Percentiles rank a stretch among this genome's conserved stretches.
These are phyloP conservation scores for Tyria jacobaeae DNA, from an alignment of 2,888 invertebrate species.

Conservation along the genomic window DNA sequence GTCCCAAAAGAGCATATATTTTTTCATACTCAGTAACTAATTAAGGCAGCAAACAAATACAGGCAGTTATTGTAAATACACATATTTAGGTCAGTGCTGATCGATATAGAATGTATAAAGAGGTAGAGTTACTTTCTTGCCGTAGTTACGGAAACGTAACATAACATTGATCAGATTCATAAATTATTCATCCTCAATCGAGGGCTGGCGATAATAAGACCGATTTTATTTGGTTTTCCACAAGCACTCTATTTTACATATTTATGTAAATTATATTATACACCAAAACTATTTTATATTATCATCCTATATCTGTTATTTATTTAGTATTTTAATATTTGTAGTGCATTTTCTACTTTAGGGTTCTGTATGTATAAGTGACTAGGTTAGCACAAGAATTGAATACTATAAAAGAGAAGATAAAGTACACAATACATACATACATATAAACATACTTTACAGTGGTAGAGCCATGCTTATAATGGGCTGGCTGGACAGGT, in stretches of 20 bases:
- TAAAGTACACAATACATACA: no score
- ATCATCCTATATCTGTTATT: neutral
- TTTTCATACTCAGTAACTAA: no score
- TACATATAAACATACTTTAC: no score
- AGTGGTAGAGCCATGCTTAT: no score
- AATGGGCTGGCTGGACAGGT: no score
- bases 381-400: no score
- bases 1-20: no score
- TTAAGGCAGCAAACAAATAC: neutral
- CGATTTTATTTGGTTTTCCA: conserved; percentile 11
- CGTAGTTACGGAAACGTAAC: conserved; percentile 14
- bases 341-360: no score
- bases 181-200: conserved; percentile 20
- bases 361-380: no score
- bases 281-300: neutral
- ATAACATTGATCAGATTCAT: conserved; percentile 20
- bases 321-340: no score
- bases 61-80: neutral
- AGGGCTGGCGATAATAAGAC: conserved; percentile 10
- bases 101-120: conserved; percentile 5
- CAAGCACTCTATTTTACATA: neutral
- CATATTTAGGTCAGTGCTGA: conserved; percentile 4
- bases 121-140: neutral
- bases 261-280: neutral
- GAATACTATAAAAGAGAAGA: no score